A percentile compares a stretch with the other conserved stretches of the same genome.
Conservation (phyloP, 2,797 vertebrate genomes). For the Gadopsis marmoratus region DNA sequence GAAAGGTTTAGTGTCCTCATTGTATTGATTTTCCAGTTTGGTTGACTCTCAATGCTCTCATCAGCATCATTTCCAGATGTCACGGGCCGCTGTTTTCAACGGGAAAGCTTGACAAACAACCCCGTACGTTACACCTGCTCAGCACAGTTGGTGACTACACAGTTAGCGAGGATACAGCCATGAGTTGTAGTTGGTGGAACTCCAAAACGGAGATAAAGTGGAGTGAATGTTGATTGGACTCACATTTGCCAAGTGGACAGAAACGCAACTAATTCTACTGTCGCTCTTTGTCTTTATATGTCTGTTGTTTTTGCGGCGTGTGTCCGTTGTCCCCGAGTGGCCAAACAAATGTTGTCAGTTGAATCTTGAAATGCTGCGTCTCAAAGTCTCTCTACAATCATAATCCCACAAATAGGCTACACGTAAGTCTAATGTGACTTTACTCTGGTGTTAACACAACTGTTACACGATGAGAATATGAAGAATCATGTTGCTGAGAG, state of each 20-base stretch:
- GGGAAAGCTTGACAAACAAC: neutral
- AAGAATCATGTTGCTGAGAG: slow-evolving; percentile 5
- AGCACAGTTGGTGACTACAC: neutral
- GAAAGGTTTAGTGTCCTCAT: neutral
- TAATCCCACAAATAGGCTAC: neutral
- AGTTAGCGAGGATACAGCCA: neutral
- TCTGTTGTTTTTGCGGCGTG: neutral
- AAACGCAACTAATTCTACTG: neutral
- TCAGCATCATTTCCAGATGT: no score
- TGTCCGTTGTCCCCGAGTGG: neutral
- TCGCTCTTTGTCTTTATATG: neutral
- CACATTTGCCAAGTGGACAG: neutral
- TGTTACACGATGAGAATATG: neutral
- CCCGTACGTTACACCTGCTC: neutral
- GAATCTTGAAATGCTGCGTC: neutral
- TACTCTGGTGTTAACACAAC: neutral
- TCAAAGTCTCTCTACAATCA: neutral
- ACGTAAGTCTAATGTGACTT: neutral
- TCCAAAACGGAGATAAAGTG: neutral
- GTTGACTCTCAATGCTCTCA: neutral
- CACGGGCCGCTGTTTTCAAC: neutral
- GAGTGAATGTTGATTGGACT: neutral
- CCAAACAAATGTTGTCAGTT: neutral
- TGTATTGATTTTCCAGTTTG: neutral
- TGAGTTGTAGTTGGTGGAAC: neutral